Evolutionary conservation across 2,797 vertebrate species (phyloP).

Genomic region (Peromyscus aztecus): DNA sequence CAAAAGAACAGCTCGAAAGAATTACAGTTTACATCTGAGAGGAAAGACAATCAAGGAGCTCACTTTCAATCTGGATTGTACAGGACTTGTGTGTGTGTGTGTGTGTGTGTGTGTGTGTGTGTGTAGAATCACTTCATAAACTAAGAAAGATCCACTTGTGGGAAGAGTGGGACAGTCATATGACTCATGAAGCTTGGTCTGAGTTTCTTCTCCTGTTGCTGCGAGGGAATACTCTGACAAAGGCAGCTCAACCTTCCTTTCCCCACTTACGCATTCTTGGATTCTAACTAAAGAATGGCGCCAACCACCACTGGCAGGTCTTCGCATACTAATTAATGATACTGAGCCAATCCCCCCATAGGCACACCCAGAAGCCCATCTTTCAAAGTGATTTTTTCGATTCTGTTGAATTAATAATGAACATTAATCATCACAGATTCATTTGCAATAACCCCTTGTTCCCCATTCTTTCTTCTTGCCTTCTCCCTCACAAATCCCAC

Average conservation of each 20-base stretch:
- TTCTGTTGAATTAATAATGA: neutral
- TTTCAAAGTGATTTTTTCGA: neutral
- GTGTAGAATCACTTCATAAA: neutral
- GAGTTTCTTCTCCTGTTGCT: neutral
- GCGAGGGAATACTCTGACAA: neutral
- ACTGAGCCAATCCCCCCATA: neutral
- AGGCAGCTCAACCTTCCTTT: no score
- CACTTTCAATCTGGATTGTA: neutral
- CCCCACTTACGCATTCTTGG: no score
- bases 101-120: neutral
- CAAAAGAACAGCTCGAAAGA: neutral
- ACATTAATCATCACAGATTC: neutral
- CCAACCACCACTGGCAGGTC: no score
- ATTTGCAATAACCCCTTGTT: neutral
- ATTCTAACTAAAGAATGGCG: no score
- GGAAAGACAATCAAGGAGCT: neutral
- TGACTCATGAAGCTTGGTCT: accelerated
- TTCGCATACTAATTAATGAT: neutral
- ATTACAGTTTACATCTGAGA: neutral
- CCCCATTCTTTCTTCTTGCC: no score
- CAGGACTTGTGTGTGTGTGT: neutral
- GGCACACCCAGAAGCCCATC: neutral
- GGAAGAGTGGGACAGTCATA: neutral
- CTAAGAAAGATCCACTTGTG: neutral
- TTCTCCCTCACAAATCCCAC: neutral